Evolutionary conservation across 2,797 vertebrate genomes (phyloP).

Genomic region (Acanthopagrus latus): DNA sequence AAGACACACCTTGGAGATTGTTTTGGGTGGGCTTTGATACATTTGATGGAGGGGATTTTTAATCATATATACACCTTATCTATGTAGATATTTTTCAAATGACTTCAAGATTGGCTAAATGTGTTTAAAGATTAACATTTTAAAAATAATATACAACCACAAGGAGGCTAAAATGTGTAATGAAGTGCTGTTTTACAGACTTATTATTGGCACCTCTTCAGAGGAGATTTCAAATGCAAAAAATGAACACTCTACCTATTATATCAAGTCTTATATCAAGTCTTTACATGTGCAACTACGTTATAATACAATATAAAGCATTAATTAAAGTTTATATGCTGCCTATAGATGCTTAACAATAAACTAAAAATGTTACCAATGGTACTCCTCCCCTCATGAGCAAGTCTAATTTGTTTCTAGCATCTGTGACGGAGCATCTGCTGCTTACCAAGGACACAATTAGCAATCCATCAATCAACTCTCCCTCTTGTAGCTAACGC

Average conservation of each 20-base stretch:
- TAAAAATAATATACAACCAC: neutral
- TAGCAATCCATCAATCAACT: conserved; percentile 79
- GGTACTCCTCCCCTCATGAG: conserved; percentile 54
- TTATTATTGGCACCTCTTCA: neutral
- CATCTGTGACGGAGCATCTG: conserved; percentile 83
- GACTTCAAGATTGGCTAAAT: neutral
- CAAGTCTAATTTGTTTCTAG: conserved; percentile 75
- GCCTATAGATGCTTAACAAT: conserved; percentile 36
- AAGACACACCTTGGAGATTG: too few relatives aligned
- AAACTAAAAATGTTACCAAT: conserved; percentile 51
- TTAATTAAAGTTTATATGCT: conserved; percentile 20
- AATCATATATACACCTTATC: neutral
- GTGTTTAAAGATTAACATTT: neutral
- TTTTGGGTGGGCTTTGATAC: too few relatives aligned
- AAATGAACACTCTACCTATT: neutral
- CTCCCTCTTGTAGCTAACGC: conserved; percentile 61
- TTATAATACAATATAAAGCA: conserved; percentile 1
- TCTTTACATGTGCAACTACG: neutral
- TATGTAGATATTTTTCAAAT: neutral
- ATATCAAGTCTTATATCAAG: too few relatives aligned
- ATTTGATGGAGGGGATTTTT: neutral
- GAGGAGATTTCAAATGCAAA: neutral
- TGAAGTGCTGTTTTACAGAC: neutral
- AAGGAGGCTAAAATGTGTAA: neutral
- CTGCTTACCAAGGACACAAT: conserved; percentile 79